Conservation (phyloP, 2,888 invertebrate genomes). For the Chorisops tibialis region DNA sequence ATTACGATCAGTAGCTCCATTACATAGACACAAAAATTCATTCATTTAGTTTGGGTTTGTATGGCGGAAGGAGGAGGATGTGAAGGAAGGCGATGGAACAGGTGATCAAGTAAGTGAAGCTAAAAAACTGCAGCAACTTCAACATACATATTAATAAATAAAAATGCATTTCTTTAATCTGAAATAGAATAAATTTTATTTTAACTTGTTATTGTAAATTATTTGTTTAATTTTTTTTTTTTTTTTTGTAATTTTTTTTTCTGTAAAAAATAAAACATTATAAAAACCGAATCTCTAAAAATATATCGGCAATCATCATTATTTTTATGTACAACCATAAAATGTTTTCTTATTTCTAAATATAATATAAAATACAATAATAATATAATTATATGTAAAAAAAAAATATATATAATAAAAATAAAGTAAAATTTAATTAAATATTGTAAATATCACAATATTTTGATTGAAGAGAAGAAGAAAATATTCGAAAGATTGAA, state of each 20-base stretch:
- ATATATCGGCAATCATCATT: slow-evolving; percentile 27
- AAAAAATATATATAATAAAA: slow-evolving; percentile 12
- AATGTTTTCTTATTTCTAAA: slow-evolving; percentile 32
- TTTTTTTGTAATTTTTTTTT: slow-evolving; percentile 37
- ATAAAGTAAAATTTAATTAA: slow-evolving; percentile 17
- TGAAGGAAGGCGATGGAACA: background rate
- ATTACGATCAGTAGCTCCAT: too few species aligned
- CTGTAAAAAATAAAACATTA: slow-evolving; percentile 35
- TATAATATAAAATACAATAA: slow-evolving; percentile 26
- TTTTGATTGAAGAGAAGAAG: too few species aligned
- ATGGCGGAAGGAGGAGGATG: too few species aligned
- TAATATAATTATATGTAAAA: slow-evolving; percentile 4
- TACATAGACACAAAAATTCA: too few species aligned
- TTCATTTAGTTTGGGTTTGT: too few species aligned
- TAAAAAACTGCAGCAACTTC: too few species aligned
- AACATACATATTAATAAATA: too few species aligned
- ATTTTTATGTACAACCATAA: slow-evolving; percentile 47
- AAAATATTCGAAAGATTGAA: background rate
- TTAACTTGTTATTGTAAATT: slow-evolving; percentile 36
- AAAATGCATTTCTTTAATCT: slow-evolving; percentile 29
- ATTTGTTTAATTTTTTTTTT: slow-evolving; percentile 34
- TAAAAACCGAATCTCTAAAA: slow-evolving; percentile 33
- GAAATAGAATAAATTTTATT: slow-evolving; percentile 37
- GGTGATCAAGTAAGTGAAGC: background rate
- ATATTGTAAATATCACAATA: slow-evolving; percentile 35